These are phyloP conservation scores for Contarinia nasturtii DNA, from an alignment of 1,140 invertebrate species.

Conservation along the genomic window DNA sequence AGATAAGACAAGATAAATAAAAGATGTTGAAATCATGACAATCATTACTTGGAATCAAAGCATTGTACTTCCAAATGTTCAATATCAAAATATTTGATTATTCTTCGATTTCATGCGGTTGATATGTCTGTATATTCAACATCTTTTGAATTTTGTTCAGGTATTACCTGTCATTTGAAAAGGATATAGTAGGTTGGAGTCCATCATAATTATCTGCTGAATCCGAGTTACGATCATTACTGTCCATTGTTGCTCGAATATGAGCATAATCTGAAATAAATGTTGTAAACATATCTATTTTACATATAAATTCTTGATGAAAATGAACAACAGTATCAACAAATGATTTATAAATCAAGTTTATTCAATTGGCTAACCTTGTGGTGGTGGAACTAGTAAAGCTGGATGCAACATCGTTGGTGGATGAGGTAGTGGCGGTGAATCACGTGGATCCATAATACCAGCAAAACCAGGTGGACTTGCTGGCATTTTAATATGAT, in stretches of 20 bases:
- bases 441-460: constrained; percentile 50
- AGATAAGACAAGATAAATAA: too few species aligned
- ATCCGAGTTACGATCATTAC: constrained; percentile 58
- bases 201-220: constrained; percentile 73
- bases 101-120: too few species aligned
- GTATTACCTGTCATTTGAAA: constrained; percentile 34
- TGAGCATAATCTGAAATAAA: constrained; percentile 46
- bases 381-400: constrained; percentile 55
- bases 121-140: neutral
- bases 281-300: too few species aligned
- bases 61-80: too few species aligned
- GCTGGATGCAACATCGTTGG: constrained; percentile 61
- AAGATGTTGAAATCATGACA: too few species aligned
- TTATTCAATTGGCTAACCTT: too few species aligned
- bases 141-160: neutral
- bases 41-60: too few species aligned
- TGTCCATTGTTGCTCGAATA: constrained; percentile 46
- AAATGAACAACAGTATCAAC: too few species aligned
- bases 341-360: too few species aligned
- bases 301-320: too few species aligned
- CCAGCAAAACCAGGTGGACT: constrained; percentile 34
- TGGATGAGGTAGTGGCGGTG: constrained; percentile 58
- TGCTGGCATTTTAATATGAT: constrained; percentile 26
- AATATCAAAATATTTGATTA: too few species aligned
- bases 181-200: constrained; percentile 88